Evolutionary conservation across 2,888 invertebrate species (phyloP).

Genomic region (Andrena camellia): DNA sequence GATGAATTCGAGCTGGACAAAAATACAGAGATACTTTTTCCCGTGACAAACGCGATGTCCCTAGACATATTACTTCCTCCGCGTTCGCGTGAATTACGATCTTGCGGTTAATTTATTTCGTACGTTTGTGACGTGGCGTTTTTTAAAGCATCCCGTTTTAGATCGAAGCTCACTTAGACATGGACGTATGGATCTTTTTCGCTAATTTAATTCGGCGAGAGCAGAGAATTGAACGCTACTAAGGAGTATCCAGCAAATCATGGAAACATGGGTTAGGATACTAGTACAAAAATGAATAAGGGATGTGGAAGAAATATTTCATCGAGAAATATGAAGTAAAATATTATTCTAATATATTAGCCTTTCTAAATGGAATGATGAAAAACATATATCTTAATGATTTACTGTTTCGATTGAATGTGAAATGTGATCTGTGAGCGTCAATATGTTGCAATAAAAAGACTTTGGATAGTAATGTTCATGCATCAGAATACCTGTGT

Average conservation of each 20-base stretch:
- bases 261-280: background rate
- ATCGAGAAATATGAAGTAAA: too few relatives aligned
- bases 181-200: background rate
- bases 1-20: constrained; percentile 1
- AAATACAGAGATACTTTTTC: constrained; percentile 5
- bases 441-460: too few relatives aligned
- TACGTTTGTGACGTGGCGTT: background rate
- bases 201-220: background rate
- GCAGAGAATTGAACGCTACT: background rate
- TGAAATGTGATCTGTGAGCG: too few relatives aligned
- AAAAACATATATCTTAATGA: too few relatives aligned
- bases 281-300: background rate
- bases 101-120: background rate
- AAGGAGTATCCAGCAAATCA: background rate
- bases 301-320: too few relatives aligned
- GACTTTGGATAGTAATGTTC: too few relatives aligned
- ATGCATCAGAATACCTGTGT: too few relatives aligned
- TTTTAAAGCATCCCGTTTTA: background rate
- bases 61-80: background rate
- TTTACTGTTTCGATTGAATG: too few relatives aligned
- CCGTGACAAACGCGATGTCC: background rate
- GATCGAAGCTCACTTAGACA: background rate
- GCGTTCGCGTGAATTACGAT: background rate
- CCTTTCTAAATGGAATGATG: too few relatives aligned
- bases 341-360: too few relatives aligned